Evolutionary conservation across 2,888 invertebrate genomes (phyloP).

Genomic region (Drosophila neonasuta): DNA sequence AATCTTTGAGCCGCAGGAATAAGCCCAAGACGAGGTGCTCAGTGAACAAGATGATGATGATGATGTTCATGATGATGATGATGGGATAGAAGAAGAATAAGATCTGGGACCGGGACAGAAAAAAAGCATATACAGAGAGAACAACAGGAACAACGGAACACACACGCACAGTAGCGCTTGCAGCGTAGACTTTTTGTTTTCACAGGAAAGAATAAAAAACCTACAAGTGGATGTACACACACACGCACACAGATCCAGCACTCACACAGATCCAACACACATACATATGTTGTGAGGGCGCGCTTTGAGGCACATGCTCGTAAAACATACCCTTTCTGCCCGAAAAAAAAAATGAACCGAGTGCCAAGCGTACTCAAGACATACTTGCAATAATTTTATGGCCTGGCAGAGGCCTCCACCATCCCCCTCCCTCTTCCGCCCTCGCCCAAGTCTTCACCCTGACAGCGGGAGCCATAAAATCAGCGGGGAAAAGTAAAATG

Average conservation of each 20-base stretch:
- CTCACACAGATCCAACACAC: too few relatives aligned
- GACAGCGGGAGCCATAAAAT: constrained; percentile 63
- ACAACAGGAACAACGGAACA: constrained; percentile 48
- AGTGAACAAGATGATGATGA: constrained; percentile 28
- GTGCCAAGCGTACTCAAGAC: constrained; percentile 74
- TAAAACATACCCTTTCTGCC: constrained; percentile 69
- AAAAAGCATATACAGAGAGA: constrained; percentile 18
- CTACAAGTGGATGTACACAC: constrained; percentile 68
- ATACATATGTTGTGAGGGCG: constrained; percentile 37
- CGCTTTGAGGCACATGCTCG: constrained; percentile 66
- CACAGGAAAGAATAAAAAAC: constrained; percentile 69
- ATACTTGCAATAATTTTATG: constrained; percentile 76
- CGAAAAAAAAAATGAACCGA: constrained; percentile 59
- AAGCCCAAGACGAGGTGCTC: constrained; percentile 40
- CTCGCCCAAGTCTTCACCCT: constrained; percentile 15
- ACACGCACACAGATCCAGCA: too few relatives aligned
- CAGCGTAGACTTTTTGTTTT: constrained; percentile 70
- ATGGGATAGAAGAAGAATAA: constrained; percentile 17
- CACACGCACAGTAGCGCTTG: constrained; percentile 58
- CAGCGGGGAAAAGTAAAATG: constrained; percentile 62
- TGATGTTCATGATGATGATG: constrained; percentile 12
- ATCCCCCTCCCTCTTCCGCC: constrained; percentile 3
- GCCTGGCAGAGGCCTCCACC: constrained; percentile 61
- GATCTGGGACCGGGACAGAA: constrained; percentile 27
- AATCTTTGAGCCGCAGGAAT: constrained; percentile 45